Evolutionary conservation across 2,113 vertebrate genomes (phyloP), one percentile per base, ranked within the genome.

Genomic region (Pundamilia nyererei): DNA sequence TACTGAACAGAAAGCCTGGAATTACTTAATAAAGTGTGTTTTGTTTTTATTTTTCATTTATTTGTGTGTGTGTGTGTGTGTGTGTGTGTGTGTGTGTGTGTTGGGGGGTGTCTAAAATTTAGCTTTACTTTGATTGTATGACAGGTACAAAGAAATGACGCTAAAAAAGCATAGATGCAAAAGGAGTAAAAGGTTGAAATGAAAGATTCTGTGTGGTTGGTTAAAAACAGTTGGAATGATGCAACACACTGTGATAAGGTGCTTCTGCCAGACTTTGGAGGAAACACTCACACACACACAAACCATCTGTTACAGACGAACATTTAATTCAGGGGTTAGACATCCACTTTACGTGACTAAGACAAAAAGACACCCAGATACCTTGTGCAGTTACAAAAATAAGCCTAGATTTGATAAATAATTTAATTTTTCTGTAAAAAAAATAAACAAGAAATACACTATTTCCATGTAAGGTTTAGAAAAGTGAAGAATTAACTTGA

Each of bases 221-320:
- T 85, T 80, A 31, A 83, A 35, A 89, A 87, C 86, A 88, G 90
- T 87, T 92, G 88, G 91, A 83, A 89, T 83, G 86, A 84, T 86
- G 86, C 68, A 83, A 60, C 82, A 84, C 81, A 81, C 86, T 91
- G 91, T 49, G 81, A 89, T 83, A 91, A 90, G 90, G 92, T 90
- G 81, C 68, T 90, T 84, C 86, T 91, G 90, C 91, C 93, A 94
- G 88, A 90, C 88, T 86, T 81, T 87, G 51, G 54, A 86, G 70
- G 79, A 85, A 81, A 85, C 85, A 86, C 60, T 85, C 80, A 80
- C 81, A 54, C 56, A 85, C 83, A 86, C 87, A 89, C 56, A 86
- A 81, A 85, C 94, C 92, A 94, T 94, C 93, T 93, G 93, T 91
- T 89, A 89, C 56, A 77, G 83, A 82, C 88, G 79, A 86, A 80